Conservation (phyloP, 2,888 invertebrate species). For the Acanthoscelides obtectus region DNA sequence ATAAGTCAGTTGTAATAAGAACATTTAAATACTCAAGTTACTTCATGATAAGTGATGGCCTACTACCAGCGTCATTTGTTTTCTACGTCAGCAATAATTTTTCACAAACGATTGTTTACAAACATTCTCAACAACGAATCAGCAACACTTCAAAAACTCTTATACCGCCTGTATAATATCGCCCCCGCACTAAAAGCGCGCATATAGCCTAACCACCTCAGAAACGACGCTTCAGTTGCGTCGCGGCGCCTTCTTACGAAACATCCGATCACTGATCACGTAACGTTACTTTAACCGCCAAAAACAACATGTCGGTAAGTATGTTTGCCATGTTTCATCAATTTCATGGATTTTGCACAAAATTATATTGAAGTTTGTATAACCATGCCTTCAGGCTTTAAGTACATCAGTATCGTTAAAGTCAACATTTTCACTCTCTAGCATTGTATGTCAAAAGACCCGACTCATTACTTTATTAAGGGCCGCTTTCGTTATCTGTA, state of each 20-base stretch:
- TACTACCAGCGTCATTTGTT: too few species aligned
- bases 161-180: conserved; percentile 16
- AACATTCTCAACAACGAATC: conserved; percentile 10
- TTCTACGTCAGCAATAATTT: too few species aligned
- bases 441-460: too few species aligned
- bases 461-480: too few species aligned
- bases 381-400: too few species aligned
- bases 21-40: too few species aligned
- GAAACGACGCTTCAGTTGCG: conserved; percentile 48
- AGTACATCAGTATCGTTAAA: too few species aligned
- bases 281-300: neutral
- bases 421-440: too few species aligned
- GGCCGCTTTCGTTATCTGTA: too few species aligned
- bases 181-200: conserved; percentile 37
- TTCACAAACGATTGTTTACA: neutral
- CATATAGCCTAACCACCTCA: conserved; percentile 40
- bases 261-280: conserved; percentile 6
- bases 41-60: too few species aligned
- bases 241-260: conserved; percentile 47
- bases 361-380: too few species aligned
- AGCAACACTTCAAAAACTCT: conserved; percentile 1
- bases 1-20: too few species aligned
- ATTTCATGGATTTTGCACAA: neutral
- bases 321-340: conserved; percentile 3
- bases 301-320: conserved; percentile 42